Base-by-base conservation (phyloP, 2,113 vertebrate genomes). In the Euleptes europaea region DNA sequence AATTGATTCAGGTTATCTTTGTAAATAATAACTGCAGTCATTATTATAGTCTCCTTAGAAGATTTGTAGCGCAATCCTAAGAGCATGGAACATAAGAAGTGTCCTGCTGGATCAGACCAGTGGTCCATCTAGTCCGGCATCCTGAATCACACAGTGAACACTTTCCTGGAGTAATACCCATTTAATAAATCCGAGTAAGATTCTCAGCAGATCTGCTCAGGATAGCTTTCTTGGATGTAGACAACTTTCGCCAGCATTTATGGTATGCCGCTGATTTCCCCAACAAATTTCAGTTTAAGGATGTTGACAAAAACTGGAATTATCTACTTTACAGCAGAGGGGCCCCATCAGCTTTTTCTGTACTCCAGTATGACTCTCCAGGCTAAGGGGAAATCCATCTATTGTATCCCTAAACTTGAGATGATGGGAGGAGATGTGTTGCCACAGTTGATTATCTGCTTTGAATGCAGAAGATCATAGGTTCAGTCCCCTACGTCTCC, bases 241-340 rank as follows among this genome's bases (percentile, higher is more conserved):
- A 44, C 44, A 47, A 47, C 33, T 67, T 67, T 69, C 40, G 11
- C 13, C 42, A 49, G 42, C 33, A 75, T 4, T n/a, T 23, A 15
- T 19, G 38, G 26, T 71, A 54, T 19, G 26, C 84, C 40, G 83
- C 65, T 72, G 71, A 87, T 86, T 83, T 89, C 73, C 40, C 66
- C n/a, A 80, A 54, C 38, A 89, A 92, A 90, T 13, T 85, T 19
- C 33, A 65, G 69, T 12, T 89, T 85, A 33, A n/a, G 7, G 12
- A 81, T 72, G 63, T 19, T 60, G 81, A 77, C 51, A 31, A 8
- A 84, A 57, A 49, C 84, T 57, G 51, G 51, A 47, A 66, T 66
- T 44, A 31, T 19, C 60, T 80, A 42, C 4, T 13, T 80, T 21
- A 33, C 63, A 33, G 31, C 40, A 67, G 15, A 3, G 1, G 15